Evolutionary conservation across 2,888 invertebrate genomes (phyloP), one percentile per base, ranked within the genome.

Genomic region (Cancer borealis): DNA sequence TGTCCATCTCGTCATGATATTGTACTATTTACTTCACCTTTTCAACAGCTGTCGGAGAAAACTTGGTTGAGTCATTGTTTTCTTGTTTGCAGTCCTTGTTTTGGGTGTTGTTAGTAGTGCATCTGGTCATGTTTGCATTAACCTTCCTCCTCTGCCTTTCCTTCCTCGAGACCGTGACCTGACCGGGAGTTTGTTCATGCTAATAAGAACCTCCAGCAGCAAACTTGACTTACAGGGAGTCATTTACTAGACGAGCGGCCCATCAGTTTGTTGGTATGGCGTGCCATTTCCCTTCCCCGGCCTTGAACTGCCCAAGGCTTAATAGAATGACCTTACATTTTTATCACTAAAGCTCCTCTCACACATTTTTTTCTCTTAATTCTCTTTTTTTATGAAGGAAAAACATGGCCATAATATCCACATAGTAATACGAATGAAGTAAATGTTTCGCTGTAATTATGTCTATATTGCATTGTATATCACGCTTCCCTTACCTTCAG

Each of bases 141-240:
- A 39, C 84, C 84, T 84, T 84, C 84, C 84, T 84, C 39, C 39
- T 84, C 84, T 39, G 2, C 84, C 17, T 17, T 39, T 39, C 39
- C 39, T 84, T 17, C 84, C 84, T 39, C 84, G 84, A 12, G 84
- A 84, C 84, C 84, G 84, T 84, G 84, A 84, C 84, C 84, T 84
- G 30, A 84, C 84, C 39, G 0, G 84, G 84, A 84, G 84, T 84
- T 84, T 84, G 84, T 84, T 84, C 84, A 84, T 84, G 84, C 84
- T 84, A 84, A 84, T 84, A 84, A 84, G 84, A 39, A 39, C 84
- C 84, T 84, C 30, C 39, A 8, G 14, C 84, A 84, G 84, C 84
- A 84, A 84, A 84, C 84, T 84, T 39, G 84, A 84, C 84, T 30
- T 84, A 84, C 39, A 84, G 84, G 30, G 84, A 84, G 39, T 84